Conservation (phyloP, 2,113 vertebrate species). For the Charina bottae region DNA sequence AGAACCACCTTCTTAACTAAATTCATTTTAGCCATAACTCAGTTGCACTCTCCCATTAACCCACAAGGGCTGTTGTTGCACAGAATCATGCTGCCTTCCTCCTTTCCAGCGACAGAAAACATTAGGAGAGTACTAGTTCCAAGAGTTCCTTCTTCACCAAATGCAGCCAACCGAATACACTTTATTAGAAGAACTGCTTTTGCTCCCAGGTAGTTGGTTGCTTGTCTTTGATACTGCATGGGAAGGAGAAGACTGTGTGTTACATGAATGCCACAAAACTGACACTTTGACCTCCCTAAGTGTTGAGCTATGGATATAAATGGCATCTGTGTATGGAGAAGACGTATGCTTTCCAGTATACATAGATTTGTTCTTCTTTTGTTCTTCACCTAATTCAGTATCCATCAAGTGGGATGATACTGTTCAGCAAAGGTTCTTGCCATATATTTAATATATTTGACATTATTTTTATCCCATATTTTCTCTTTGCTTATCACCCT, state of each 20-base stretch:
- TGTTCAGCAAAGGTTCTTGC: not conserved
- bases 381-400: not conserved
- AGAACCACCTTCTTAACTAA: not conserved
- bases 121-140: not conserved
- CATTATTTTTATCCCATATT: too few relatives aligned
- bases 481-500: too few relatives aligned
- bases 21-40: not conserved
- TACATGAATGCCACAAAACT: not conserved
- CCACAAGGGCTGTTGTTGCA: not conserved
- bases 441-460: not conserved
- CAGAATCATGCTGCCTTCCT: not conserved
- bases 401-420: not conserved
- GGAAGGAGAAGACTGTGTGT: not conserved
- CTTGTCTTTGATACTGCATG: too few relatives aligned
- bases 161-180: not conserved
- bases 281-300: too few relatives aligned
- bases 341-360: too few relatives aligned
- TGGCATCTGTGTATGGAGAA: too few relatives aligned
- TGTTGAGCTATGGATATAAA: not conserved
- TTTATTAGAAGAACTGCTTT: not conserved
- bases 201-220: not conserved
- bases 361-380: not conserved
- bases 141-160: not conserved
- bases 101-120: constrained; percentile 2
- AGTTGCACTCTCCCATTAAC: not conserved